Percentiles rank a stretch among this genome's conserved stretches.
Conservation (phyloP, 1,140 invertebrate genomes). For the Zaprionus taronus region DNA sequence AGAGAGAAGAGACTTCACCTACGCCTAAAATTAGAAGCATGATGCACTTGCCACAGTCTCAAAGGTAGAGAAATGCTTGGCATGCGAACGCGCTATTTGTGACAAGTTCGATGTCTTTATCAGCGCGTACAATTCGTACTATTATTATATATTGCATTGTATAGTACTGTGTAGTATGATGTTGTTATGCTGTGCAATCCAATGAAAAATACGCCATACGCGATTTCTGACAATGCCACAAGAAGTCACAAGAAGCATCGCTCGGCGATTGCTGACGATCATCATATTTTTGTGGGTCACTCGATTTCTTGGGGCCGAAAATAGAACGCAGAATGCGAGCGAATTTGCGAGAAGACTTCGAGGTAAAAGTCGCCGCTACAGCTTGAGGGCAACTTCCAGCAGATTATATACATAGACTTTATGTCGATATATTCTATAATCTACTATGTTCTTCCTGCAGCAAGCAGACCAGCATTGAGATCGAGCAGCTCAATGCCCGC, state of each 20-base stretch:
- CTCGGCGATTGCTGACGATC: constrained; percentile 49
- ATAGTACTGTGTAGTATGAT: not conserved
- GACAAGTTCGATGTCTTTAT: constrained; percentile 84
- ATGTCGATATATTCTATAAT: not conserved
- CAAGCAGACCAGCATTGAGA: constrained; percentile 98
- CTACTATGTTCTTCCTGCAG: constrained; percentile 85
- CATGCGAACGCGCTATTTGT: constrained; percentile 73
- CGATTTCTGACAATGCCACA: constrained; percentile 76
- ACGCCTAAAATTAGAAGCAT: constrained; percentile 74
- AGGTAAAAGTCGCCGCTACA: constrained; percentile 31
- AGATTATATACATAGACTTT: not conserved
- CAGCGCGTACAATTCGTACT: constrained; percentile 68
- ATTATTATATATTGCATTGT: not conserved
- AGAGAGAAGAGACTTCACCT: constrained; percentile 40
- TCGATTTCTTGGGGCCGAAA: constrained; percentile 71
- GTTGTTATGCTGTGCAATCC: constrained; percentile 45
- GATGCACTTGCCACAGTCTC: constrained; percentile 64
- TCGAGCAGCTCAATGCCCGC: constrained; percentile 96
- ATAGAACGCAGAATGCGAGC: constrained; percentile 53
- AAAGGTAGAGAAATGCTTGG: constrained; percentile 59
- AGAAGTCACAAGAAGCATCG: constrained; percentile 44
- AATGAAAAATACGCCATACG: constrained; percentile 52
- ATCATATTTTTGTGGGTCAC: constrained; percentile 67
- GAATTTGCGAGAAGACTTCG: constrained; percentile 43
- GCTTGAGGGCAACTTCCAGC: constrained; percentile 54